Evolutionary conservation across 2,888 invertebrate genomes (phyloP).

Genomic region (Helicoverpa assulta): DNA sequence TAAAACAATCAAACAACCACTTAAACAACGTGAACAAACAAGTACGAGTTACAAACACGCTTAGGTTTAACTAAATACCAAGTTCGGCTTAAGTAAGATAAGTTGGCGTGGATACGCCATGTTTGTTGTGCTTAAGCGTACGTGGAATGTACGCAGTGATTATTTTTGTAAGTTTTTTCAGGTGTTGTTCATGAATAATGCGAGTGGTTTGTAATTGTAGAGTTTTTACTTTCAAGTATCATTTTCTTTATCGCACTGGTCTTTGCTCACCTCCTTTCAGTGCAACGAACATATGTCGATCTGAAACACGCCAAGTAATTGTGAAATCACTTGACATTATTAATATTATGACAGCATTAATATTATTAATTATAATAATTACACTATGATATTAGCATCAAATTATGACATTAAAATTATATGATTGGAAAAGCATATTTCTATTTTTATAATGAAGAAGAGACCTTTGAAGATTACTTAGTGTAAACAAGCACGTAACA

Average conservation of each 20-base stretch:
- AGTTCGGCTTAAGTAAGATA: conserved; percentile 87
- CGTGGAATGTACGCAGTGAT: conserved; percentile 39
- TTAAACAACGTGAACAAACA: conserved; percentile 74
- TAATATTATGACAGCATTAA: too few species aligned
- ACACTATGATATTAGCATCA: too few species aligned
- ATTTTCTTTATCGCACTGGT: neutral
- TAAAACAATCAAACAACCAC: conserved; percentile 88
- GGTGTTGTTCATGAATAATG: neutral
- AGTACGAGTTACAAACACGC: conserved; percentile 74
- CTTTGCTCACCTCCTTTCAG: too few species aligned
- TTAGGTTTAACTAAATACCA: conserved; percentile 88
- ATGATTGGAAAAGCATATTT: too few species aligned
- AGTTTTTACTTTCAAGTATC: neutral
- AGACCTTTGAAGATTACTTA: too few species aligned
- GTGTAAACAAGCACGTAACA: neutral
- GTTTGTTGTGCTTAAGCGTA: conserved; percentile 51
- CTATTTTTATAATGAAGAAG: too few species aligned
- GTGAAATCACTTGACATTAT: too few species aligned
- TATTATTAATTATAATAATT: too few species aligned
- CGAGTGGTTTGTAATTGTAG: neutral
- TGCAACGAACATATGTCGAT: neutral
- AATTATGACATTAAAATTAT: too few species aligned
- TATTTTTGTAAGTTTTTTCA: conserved; percentile 22
- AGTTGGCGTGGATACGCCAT: conserved; percentile 73
- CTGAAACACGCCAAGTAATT: neutral